Base-by-base conservation (phyloP, 2,888 invertebrate genomes). In the Acleris literana region DNA sequence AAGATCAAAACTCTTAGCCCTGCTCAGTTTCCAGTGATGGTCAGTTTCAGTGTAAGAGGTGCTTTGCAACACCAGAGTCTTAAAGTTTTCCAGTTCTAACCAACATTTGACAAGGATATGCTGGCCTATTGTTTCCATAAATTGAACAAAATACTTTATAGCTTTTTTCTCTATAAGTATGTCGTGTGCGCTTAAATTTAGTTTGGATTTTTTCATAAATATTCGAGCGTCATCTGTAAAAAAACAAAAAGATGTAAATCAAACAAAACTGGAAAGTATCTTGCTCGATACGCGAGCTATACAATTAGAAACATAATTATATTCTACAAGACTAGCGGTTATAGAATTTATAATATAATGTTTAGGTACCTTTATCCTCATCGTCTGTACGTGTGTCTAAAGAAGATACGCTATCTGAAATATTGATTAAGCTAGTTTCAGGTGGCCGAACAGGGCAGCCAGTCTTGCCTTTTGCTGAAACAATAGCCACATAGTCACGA, bases 81-180 rank as follows among this genome's bases (percentile, higher is more conserved):
- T 94, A 76, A 96, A 95, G 74, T 94, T 94, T 78, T 96, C 95
- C 53, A 96, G 93, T 77, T 97, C 97, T 71, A 96, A 82, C 94
- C 95, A 97, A 83, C 96, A 96, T 82, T 95, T 95, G 1, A 97
- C 93, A 43, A 95, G 89, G 20, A 93, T 86, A 63, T 95, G 86
- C 63, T 94, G 94, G 65, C 95, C 95, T 71, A 94, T 93, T n/a
- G 95, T 93, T 78, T 97, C 97, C 94, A 98, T 94, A 85, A 95
- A 98, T 78, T 97, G 97, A 63, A 97, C 94, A 83, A 98, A 97
- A 86, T 97, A 97, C 55, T 95, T 95, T 29, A 98, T 90, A 64
- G 96, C 96, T 81, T 95, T 95, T 81, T 96, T 96, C 85, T 97
- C 97, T 29, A 93, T 87, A 17, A 98, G 92, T 71, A 97, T 95